phyloP scores from a whole-genome alignment of 2,113 vertebrate species.

The Pachyramphus minor region DNA sequence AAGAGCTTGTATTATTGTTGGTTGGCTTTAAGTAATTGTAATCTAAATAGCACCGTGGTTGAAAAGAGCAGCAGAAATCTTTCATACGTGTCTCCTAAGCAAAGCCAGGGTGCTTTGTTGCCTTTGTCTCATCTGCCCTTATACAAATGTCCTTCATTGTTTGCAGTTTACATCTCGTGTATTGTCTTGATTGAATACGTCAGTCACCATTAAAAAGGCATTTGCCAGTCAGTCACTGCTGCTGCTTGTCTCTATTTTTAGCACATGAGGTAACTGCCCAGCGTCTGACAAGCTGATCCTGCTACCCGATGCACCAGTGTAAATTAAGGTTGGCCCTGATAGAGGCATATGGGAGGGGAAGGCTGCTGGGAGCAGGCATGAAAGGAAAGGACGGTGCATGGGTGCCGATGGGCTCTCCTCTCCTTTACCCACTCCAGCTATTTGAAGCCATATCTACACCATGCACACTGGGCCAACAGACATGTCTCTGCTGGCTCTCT shows the following conservation, averaged over 20 bases:
- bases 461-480: rapidly evolving
- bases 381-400: rapidly evolving
- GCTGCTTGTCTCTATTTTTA: slow-evolving; percentile 20
- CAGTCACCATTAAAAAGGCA: neutral
- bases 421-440: neutral
- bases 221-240: neutral
- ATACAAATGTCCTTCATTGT: neutral
- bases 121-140: neutral
- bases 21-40: slow-evolving; percentile 3
- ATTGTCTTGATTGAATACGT: neutral
- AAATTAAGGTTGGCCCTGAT: neutral
- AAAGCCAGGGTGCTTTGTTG: neutral
- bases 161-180: neutral
- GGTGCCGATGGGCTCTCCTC: neutral
- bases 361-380: neutral
- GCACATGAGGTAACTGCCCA: neutral
- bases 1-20: slow-evolving; percentile 14
- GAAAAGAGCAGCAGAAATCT: slow-evolving; percentile 20
- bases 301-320: neutral
- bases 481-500: neutral
- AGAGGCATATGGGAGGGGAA: neutral
- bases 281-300: neutral
- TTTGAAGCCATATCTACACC: neutral
- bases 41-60: neutral
- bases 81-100: neutral